Evolutionary conservation across 2,797 vertebrate genomes (phyloP).

Genomic region (Scyliorhinus canicula): DNA sequence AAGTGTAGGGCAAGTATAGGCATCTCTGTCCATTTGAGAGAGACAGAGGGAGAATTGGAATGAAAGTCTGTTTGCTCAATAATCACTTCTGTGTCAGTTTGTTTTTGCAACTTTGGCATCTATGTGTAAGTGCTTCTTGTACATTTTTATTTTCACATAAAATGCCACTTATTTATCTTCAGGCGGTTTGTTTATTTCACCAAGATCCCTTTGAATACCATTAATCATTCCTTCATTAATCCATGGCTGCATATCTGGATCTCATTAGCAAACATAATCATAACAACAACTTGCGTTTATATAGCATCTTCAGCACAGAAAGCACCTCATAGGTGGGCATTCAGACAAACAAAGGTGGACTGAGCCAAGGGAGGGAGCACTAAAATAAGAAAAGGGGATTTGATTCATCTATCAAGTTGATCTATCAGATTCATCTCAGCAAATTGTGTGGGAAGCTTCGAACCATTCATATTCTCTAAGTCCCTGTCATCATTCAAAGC

Average conservation of each 20-base stretch:
- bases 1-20: background rate
- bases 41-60: background rate
- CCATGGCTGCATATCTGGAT: background rate
- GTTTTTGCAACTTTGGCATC: background rate
- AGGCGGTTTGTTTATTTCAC: background rate
- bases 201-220: background rate
- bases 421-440: background rate
- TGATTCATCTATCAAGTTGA: background rate
- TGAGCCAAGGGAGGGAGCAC: background rate
- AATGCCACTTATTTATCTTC: background rate
- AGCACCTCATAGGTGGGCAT: no score
- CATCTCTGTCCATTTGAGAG: background rate
- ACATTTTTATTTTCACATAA: background rate
- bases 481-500: background rate
- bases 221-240: background rate
- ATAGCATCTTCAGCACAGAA: background rate
- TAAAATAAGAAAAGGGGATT: background rate
- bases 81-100: background rate
- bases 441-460: background rate
- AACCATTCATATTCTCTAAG: constrained; percentile 11
- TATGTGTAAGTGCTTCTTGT: background rate
- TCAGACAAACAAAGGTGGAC: background rate
- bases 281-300: background rate
- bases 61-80: background rate
- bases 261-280: background rate